phyloP scores from a whole-genome alignment of 2,888 invertebrate species.

The Dynastes tityus region DNA sequence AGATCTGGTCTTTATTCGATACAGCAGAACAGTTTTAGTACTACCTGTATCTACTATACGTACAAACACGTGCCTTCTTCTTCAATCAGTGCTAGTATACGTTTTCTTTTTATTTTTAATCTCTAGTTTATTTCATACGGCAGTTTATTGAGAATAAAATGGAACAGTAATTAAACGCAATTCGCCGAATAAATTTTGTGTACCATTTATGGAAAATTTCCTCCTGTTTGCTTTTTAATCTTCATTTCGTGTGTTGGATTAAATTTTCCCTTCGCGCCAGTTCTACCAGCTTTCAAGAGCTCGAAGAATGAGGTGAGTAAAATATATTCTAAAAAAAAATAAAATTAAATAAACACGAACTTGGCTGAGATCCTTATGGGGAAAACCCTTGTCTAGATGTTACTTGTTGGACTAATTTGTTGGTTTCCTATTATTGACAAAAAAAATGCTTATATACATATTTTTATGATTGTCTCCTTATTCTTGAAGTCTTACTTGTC shows the following conservation, averaged over 20 bases:
- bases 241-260: constrained; percentile 11
- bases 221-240: not conserved
- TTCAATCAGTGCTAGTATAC: not conserved
- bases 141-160: too few species aligned
- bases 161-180: too few species aligned
- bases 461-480: too few species aligned
- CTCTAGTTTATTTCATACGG: too few species aligned
- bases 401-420: too few species aligned
- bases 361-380: not conserved
- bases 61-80: constrained; percentile 5
- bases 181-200: not conserved
- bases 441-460: too few species aligned
- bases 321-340: not conserved
- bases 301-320: constrained; percentile 30
- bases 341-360: not conserved
- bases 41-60: constrained; percentile 2
- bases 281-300: not conserved
- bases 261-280: not conserved
- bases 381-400: too few species aligned
- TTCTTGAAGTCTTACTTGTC: too few species aligned
- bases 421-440: too few species aligned
- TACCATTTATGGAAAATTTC: not conserved
- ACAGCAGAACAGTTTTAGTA: constrained; percentile 31
- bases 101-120: too few species aligned
- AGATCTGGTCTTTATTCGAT: constrained; percentile 44